Base-by-base conservation (phyloP, 2,888 invertebrate genomes). In the Polymixis flavicincta region DNA sequence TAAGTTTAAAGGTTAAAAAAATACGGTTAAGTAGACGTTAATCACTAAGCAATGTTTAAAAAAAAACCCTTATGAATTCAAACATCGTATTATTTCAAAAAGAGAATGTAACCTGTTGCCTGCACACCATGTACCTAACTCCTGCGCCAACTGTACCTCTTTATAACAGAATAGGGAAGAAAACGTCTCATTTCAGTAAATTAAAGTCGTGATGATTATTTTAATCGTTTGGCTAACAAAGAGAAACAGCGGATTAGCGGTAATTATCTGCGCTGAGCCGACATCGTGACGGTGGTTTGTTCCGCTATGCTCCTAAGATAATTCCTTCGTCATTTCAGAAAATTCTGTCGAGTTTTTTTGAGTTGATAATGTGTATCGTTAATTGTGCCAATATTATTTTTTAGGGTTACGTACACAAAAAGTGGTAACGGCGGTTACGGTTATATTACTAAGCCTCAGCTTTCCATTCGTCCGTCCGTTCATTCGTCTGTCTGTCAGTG, bases 141-240 rank as follows among this genome's bases (percentile, higher is more conserved):
- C 14, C 1, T 70, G 71, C 28, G 70, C 11, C 19, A 25, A 75
- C 65, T 25, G 79, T 85, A 81, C 79, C 81, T 84, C 69, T 78
- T 88, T 89, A 89, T 86, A 89, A 84, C 72, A 82, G 84, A 89
- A 89, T 80, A 82, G 88, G 90, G 91, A 91, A 91, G 89, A 88
- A 89, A 92, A 92, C 91, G 90, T 90, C 92, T 93, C 90, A 94
- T 94, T 93, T 92, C 89, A 82, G 80, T 81, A 89, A 90, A 92
- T 92, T 92, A 92, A 89, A 93, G 92, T 94, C 93, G 94, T 95
- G 93, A 95, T 95, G 93, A 94, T 94, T 95, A 93, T 94, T 95
- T 95, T 95, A 95, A 95, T 94, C 93, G 93, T 92, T 92, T 92
- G 82, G 82, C 91, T 93, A 93, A 94, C 94, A 95, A 95, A 94